Evolutionary conservation across 2,113 vertebrate genomes (phyloP).

Genomic region (Oxyura jamaicensis): DNA sequence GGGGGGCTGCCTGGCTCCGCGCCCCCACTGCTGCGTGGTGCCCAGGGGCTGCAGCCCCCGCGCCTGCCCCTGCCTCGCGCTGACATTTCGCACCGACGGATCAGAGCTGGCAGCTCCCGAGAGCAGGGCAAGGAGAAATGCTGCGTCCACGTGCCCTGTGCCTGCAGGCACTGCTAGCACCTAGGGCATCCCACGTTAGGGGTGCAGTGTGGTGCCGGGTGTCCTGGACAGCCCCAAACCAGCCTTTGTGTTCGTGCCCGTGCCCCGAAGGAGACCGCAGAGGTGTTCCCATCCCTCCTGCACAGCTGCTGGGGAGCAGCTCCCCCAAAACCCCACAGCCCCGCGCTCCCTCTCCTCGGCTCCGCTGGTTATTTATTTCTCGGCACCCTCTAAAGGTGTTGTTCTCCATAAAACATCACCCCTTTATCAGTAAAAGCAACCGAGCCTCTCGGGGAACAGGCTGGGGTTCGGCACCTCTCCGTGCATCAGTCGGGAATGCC

Average conservation of each 20-base stretch:
- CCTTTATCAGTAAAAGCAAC: not conserved
- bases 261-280: not conserved
- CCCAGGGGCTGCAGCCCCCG: not conserved
- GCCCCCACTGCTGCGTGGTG: not conserved
- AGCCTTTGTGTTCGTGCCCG: not conserved
- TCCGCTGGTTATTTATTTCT: not conserved
- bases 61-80: not conserved
- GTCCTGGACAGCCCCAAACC: too few species aligned
- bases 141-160: not conserved
- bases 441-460: not conserved
- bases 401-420: fast-evolving
- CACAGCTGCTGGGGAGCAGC: fast-evolving
- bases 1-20: not conserved
- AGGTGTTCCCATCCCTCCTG: not conserved
- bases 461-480: not conserved
- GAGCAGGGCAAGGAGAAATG: not conserved
- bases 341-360: not conserved
- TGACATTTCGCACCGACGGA: not conserved
- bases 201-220: too few species aligned
- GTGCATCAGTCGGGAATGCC: not conserved
- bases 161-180: too few species aligned
- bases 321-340: fast-evolving
- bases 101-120: not conserved
- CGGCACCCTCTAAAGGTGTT: fast-evolving
- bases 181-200: not conserved